Evolutionary conservation across 2,888 invertebrate species (phyloP), one percentile per base, ranked within the genome.

Genomic region (Spisula subtruncata): DNA sequence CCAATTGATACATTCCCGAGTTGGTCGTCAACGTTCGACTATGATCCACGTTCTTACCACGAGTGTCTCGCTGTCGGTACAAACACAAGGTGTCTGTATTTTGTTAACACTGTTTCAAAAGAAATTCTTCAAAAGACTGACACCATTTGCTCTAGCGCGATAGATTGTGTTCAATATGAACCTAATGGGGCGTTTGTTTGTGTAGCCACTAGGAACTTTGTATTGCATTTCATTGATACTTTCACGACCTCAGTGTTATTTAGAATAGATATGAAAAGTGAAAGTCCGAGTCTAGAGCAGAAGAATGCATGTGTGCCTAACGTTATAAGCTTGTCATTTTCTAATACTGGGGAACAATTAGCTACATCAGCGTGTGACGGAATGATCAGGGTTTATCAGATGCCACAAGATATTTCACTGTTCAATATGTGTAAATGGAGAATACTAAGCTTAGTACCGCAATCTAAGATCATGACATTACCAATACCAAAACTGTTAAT

Each of bases 281-380:
- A 88, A 20, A 92, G 92, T 75, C 90, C 93, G 18, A 90, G 89
- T 20, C 71, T 93, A 1, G 60, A 83, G 29, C 85, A 85, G 18
- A 89, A 87, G 56, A 41, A 86, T 16, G 79, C 75, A 14, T 81
- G 92, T 4, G 90, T 90, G 81, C 95, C 95, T 2, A 84, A 91
- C 14, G 83, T 95, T 6, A 93, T 94, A 56, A 88, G 94, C 2
- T 84, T 96, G 79, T 92, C 92, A 54, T 95, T 95, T 82, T 93
- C 93, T 41, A 88, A 90, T 6, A 93, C 92, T 66, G 95, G 95
- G 25, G 93, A 94, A n/a, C 93, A 94, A 48, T 84, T 95, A 54
- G 93, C 92, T 8, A 92, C 94, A 14, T 87, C 93, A 25, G 91
- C 93, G 12, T 93, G 93, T 88, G 96, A 96, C 90, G 95, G 96